Evolutionary conservation across 2,888 invertebrate genomes (phyloP), one percentile per base, ranked within the genome.

Genomic region (Linnaemya tessellans): DNA sequence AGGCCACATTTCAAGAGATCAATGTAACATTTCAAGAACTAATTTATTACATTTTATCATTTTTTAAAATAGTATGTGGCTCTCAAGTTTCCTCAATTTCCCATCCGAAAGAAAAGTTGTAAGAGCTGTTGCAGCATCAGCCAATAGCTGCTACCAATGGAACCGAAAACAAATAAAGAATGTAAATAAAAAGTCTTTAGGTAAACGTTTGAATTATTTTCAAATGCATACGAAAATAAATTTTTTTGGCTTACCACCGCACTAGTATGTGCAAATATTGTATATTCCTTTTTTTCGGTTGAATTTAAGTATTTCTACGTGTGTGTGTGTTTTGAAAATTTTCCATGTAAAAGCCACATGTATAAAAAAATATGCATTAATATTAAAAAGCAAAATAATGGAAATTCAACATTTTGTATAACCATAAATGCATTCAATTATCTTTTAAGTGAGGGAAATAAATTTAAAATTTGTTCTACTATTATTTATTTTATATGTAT

Each of bases 161-260:
- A 30, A 38, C 38, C 22, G 30, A n/a, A 49, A 65, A 68, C 60
- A 64, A 58, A 30, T 22, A 60, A n/a, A 56, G 46, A 56, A 65
- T 64, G 22, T 22, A 68, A 62, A 64, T 56, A 64, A 56, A 81
- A 75, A 75, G 81, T 75, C 70, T 81, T 73, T 83, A 79, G 73
- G 73, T 73, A 83, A 79, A 83, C 67, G 78, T 83, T 83, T 78
- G 67, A 83, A 78, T 83, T 83, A 60, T 73, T 83, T 79, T 79
- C 73, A 73, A 83, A 83, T 79, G 67, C 78, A 78, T 73, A 67
- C 8, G 73, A 67, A 73, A 56, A 78, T 78, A 78, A 78, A 78
- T 83, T 71, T 78, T 73, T 51, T 67, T 78, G 83, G 83, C 78
- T 83, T 83, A 78, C 78, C 78, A 78, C 30, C n/a, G n/a, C 60